phyloP scores from a whole-genome alignment of 2,113 vertebrate genomes.

The Indicator indicator region DNA sequence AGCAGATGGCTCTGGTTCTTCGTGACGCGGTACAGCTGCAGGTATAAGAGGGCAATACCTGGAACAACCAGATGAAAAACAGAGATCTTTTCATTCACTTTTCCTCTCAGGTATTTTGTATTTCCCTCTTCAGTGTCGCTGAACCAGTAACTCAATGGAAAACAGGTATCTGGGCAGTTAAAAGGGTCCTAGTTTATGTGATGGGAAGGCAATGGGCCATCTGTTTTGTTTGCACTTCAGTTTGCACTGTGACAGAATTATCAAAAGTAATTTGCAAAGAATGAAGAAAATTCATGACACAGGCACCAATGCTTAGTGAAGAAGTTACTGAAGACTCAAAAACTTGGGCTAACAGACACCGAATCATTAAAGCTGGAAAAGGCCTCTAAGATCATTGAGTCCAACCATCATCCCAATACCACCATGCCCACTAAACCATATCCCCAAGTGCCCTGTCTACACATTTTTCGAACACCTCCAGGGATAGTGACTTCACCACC shows the following conservation, averaged over 20 bases:
- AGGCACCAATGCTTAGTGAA: background rate
- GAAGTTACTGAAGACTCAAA: background rate
- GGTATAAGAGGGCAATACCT: constrained; percentile 94
- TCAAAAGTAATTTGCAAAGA: background rate
- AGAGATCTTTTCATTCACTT: background rate
- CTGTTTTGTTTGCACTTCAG: background rate
- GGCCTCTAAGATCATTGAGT: no score
- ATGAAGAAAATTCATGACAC: background rate
- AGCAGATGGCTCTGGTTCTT: constrained; percentile 85
- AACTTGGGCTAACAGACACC: background rate
- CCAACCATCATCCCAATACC: no score
- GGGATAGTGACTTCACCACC: no score
- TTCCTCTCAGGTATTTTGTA: background rate
- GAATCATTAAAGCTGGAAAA: no score
- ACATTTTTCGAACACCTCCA: no score
- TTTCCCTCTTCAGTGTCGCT: background rate
- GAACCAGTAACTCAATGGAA: background rate
- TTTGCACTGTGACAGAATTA: background rate
- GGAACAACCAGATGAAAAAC: background rate
- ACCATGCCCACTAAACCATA: no score
- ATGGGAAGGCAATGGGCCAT: background rate
- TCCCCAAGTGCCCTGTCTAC: no score
- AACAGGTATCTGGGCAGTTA: background rate
- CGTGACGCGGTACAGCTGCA: constrained; percentile 86
- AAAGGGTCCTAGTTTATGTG: background rate